Evolutionary conservation across 2,797 vertebrate species (phyloP).

Genomic region (Spinibarbus caldwelli): DNA sequence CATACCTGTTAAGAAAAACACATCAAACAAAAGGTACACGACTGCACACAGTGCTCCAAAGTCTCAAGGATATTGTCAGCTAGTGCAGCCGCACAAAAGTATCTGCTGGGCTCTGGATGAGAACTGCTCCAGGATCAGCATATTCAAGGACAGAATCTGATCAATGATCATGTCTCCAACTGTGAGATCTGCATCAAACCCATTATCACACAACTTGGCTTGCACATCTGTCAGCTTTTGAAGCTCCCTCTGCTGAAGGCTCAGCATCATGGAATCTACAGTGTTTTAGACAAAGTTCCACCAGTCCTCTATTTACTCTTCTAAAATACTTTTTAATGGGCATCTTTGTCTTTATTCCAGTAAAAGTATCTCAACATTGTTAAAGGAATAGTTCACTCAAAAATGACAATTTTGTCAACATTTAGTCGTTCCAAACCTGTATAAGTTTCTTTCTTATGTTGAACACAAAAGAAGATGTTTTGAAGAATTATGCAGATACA

Average conservation of each 20-base stretch:
- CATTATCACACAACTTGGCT: conserved; percentile 4
- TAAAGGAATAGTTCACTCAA: too few relatives aligned
- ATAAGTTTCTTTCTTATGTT: too few relatives aligned
- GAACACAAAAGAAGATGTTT: too few relatives aligned
- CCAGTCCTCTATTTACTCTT: background rate
- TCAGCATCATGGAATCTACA: background rate
- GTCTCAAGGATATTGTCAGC: conserved; percentile 41
- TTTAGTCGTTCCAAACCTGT: too few relatives aligned
- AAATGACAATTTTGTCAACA: too few relatives aligned
- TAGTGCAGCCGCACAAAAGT: background rate
- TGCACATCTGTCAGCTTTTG: conserved; percentile 19
- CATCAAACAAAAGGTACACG: conserved; percentile 35
- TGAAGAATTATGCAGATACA: too few relatives aligned
- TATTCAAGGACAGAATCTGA: conserved; percentile 13
- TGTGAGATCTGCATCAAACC: conserved; percentile 17
- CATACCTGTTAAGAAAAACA: conserved; percentile 58
- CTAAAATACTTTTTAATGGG: background rate
- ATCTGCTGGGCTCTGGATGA: background rate
- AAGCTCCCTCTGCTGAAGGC: conserved; percentile 1
- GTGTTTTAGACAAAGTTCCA: background rate
- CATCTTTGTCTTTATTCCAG: background rate
- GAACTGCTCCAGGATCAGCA: conserved; percentile 20
- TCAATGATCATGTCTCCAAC: background rate
- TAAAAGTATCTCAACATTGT: too few relatives aligned
- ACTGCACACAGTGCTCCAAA: conserved; percentile 32